These are phyloP conservation scores for Cervus canadensis DNA, from an alignment of 2,113 vertebrate species.

Conservation along the genomic window DNA sequence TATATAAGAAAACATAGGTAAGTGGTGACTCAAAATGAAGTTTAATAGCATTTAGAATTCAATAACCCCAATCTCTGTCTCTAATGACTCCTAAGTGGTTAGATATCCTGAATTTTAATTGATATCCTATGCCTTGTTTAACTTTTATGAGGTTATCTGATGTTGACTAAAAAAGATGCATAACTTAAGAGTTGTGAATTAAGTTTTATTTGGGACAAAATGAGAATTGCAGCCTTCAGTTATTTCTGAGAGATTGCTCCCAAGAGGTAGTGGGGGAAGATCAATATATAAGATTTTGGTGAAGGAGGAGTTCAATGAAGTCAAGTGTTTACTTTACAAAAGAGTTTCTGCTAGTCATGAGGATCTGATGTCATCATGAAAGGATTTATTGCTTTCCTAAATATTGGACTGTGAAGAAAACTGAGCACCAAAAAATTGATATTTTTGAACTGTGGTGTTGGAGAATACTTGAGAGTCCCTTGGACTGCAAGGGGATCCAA, in stretches of 20 bases:
- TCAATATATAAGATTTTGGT: background rate
- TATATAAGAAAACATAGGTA: slow-evolving; percentile 65
- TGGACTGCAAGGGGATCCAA: too few relatives aligned
- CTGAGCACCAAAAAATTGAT: too few relatives aligned
- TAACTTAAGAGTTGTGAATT: background rate
- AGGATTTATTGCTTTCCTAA: background rate
- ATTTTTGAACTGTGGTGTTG: too few relatives aligned
- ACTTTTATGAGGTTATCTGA: background rate
- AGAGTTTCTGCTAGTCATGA: background rate
- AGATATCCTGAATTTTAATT: background rate
- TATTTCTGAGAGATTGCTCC: background rate
- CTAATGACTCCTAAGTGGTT: background rate
- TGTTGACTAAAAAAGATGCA: background rate
- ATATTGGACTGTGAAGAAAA: background rate
- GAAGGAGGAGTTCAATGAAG: background rate
- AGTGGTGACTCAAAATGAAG: slow-evolving; percentile 20
- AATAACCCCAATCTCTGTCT: background rate
- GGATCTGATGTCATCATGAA: background rate
- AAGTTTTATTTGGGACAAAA: background rate
- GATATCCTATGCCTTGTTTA: background rate
- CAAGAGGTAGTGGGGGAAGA: background rate
- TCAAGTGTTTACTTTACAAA: background rate
- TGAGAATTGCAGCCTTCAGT: background rate
- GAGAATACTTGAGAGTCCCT: too few relatives aligned
- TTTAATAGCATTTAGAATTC: background rate